Percentiles rank a stretch among this genome's conserved stretches.
Evolutionary conservation across 2,888 invertebrate species (phyloP).

Genomic region (Ptilodon capucinus): DNA sequence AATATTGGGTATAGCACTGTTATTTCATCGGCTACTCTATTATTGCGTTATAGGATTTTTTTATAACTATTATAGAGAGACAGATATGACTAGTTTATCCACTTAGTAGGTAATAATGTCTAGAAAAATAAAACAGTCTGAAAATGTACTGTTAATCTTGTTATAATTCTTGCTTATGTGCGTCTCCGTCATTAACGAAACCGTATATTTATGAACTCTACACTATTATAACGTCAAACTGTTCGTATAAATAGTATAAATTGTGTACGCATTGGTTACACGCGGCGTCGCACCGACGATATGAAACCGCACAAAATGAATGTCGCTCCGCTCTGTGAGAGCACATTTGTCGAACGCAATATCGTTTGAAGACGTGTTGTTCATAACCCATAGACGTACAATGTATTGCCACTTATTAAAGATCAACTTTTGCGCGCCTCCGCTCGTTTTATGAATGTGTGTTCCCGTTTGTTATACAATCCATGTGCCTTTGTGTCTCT

Average conservation of each 20-base stretch:
- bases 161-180: no score
- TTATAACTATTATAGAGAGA: no score
- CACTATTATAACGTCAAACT: conserved; percentile 21
- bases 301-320: conserved; percentile 36
- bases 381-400: conserved; percentile 22
- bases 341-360: conserved; percentile 36
- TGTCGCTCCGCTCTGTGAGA: conserved; percentile 30
- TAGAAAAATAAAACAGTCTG: no score
- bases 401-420: conserved; percentile 33
- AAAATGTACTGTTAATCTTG: no score
- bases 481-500: background rate
- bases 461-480: background rate
- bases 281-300: conserved; percentile 19
- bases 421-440: background rate
- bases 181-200: conserved; percentile 9
- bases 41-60: no score
- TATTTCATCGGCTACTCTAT: background rate
- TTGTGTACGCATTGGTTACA: conserved; percentile 30
- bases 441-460: background rate
- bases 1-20: background rate
- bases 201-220: conserved; percentile 7
- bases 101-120: no score
- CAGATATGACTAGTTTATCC: no score
- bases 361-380: conserved; percentile 35
- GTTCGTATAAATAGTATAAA: conserved; percentile 27